A percentile compares a stretch with the other conserved stretches of the same genome.
Conservation (phyloP, 2,888 invertebrate species). For the Diplolepis rosae region DNA sequence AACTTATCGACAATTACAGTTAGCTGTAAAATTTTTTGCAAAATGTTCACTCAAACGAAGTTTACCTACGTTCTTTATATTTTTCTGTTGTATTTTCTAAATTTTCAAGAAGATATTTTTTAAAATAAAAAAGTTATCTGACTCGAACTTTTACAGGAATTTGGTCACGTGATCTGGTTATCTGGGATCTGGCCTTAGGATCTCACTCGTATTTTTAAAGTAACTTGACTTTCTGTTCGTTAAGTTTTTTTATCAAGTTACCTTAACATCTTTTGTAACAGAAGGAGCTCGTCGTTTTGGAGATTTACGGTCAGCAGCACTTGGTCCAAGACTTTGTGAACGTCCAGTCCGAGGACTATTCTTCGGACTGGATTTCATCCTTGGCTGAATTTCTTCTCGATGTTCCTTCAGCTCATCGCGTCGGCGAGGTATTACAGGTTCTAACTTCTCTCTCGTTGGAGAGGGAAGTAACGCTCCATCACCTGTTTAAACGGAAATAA, state of each 20-base stretch:
- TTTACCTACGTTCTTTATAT: too few relatives aligned
- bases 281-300: conserved; percentile 79
- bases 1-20: too few relatives aligned
- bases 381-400: conserved; percentile 67
- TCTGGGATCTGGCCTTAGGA: too few relatives aligned
- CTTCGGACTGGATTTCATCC: conserved; percentile 77
- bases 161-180: too few relatives aligned
- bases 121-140: too few relatives aligned
- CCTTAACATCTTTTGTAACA: conserved; percentile 69
- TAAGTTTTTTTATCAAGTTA: conserved; percentile 36
- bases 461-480: conserved; percentile 82
- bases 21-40: too few relatives aligned
- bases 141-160: too few relatives aligned
- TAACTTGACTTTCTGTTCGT: neutral
- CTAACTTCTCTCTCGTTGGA: conserved; percentile 82
- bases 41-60: too few relatives aligned
- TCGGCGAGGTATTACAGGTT: conserved; percentile 79
- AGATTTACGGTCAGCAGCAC: conserved; percentile 80
- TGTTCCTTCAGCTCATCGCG: conserved; percentile 75
- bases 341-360: conserved; percentile 77
- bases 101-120: too few relatives aligned
- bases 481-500: conserved; percentile 62
- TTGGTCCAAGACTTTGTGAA: conserved; percentile 83
- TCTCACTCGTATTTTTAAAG: too few relatives aligned
- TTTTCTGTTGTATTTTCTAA: too few relatives aligned